Percentiles rank a stretch among this genome's conserved stretches.
These are phyloP conservation scores for Drosophila rellima DNA, from an alignment of 2,888 invertebrate genomes.

Conservation along the genomic window DNA sequence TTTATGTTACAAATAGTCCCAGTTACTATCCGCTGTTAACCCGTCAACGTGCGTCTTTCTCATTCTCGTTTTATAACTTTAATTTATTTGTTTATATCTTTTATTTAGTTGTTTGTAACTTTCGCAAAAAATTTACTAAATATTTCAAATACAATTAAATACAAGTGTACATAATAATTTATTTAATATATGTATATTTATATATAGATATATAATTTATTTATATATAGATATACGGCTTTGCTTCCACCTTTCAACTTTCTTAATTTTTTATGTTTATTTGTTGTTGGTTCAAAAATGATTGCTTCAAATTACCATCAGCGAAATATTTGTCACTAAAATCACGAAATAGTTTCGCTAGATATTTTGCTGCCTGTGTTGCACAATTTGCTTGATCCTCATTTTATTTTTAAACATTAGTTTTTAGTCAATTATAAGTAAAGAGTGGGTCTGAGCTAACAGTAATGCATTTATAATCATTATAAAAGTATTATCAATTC, in stretches of 20 bases:
- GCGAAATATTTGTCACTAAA: conserved; percentile 84
- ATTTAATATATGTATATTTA: conserved; percentile 77
- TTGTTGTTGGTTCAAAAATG: conserved; percentile 81
- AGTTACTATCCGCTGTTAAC: conserved; percentile 68
- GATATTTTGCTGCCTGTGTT: conserved; percentile 69
- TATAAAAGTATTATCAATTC: conserved; percentile 27
- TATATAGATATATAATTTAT: conserved; percentile 53
- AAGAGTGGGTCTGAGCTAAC: conserved; percentile 58
- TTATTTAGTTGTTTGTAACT: conserved; percentile 65
- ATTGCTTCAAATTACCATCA: conserved; percentile 85
- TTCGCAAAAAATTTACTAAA: conserved; percentile 83
- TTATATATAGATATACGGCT: conserved; percentile 75
- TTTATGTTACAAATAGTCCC: conserved; percentile 66
- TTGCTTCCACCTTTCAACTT: conserved; percentile 40
- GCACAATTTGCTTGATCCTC: conserved; percentile 72
- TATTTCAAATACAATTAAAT: conserved; percentile 82
- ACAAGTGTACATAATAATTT: conserved; percentile 81
- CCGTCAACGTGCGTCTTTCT: conserved; percentile 48
- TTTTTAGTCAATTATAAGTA: conserved; percentile 41
- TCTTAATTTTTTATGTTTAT: conserved; percentile 36
- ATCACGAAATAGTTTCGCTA: conserved; percentile 84
- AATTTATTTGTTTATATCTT: conserved; percentile 21
- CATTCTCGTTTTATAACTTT: conserved; percentile 23
- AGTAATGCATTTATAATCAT: conserved; percentile 48
- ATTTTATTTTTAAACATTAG: conserved; percentile 40